Evolutionary conservation across 2,113 vertebrate species (phyloP).

Genomic region (Ramphastos sulfuratus): DNA sequence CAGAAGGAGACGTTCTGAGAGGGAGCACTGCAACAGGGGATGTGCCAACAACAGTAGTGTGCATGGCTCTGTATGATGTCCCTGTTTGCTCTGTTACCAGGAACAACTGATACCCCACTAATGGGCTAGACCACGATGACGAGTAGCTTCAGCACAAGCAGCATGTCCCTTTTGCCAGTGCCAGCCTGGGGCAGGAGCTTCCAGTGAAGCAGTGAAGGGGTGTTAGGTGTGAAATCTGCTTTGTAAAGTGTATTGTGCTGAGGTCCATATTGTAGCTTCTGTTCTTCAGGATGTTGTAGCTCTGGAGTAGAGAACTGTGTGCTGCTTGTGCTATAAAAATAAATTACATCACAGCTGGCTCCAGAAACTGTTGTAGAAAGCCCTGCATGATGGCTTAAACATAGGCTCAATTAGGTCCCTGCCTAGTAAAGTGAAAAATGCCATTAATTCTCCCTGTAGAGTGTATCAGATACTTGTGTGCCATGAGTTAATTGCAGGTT

Average conservation of each 20-base stretch:
- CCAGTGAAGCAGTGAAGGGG: accelerated
- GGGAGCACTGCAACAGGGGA: accelerated
- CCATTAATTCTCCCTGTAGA: not conserved
- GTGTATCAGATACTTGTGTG: not conserved
- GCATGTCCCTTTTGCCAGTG: not conserved
- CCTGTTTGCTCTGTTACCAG: not conserved
- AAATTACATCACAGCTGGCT: not conserved
- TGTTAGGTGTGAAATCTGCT: not conserved
- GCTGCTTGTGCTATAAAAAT: not conserved
- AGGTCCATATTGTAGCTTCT: not conserved
- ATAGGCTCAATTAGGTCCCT: not conserved
- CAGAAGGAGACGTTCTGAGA: not conserved
- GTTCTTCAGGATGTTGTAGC: not conserved
- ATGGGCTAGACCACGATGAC: not conserved
- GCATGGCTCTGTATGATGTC: not conserved
- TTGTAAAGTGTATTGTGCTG: not conserved
- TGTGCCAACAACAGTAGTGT: too few species aligned
- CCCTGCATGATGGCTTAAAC: not conserved
- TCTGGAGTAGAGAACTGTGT: not conserved
- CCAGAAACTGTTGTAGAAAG: not conserved
- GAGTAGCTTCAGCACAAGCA: not conserved
- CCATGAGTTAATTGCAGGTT: not conserved
- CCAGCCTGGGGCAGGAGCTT: not conserved
- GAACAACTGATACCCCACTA: too few species aligned
- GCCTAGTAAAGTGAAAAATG: not conserved